A percentile compares a stretch with the other conserved stretches of the same genome.
Evolutionary conservation across 2,113 vertebrate species (phyloP).

Genomic region (Manacus vitellinus): DNA sequence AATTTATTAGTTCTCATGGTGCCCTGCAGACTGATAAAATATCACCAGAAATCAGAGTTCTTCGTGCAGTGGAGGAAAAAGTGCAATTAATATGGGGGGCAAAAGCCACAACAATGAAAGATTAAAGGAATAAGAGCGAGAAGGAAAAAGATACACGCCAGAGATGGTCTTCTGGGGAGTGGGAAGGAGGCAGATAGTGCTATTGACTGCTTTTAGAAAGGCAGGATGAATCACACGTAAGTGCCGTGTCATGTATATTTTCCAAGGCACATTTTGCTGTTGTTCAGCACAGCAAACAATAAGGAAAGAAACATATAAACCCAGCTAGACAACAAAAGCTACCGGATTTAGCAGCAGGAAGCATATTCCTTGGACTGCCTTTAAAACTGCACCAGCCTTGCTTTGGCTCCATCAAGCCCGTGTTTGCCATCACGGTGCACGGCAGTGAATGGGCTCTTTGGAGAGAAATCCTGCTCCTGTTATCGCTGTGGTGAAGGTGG

Average conservation of each 20-base stretch:
- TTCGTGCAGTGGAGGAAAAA: background rate
- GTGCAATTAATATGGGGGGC: background rate
- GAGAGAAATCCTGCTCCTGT: background rate
- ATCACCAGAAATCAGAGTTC: background rate
- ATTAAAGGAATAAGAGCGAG: background rate
- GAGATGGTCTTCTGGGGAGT: background rate
- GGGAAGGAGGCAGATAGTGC: background rate
- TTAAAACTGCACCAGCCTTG: background rate
- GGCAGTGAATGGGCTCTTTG: accelerated
- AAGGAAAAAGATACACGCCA: accelerated
- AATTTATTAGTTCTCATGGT: background rate
- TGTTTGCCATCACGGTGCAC: accelerated
- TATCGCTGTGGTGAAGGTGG: background rate
- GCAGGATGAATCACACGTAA: background rate
- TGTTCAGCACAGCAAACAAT: background rate
- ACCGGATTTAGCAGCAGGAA: background rate
- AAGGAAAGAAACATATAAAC: background rate
- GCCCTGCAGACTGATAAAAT: background rate
- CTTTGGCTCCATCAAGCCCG: background rate
- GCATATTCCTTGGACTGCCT: background rate
- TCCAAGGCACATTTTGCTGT: background rate
- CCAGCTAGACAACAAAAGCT: background rate
- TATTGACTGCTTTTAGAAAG: background rate
- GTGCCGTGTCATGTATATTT: background rate
- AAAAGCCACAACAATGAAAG: background rate